phyloP scores from a whole-genome alignment of 1,140 invertebrate genomes.

The Drosophila asahinai region DNA sequence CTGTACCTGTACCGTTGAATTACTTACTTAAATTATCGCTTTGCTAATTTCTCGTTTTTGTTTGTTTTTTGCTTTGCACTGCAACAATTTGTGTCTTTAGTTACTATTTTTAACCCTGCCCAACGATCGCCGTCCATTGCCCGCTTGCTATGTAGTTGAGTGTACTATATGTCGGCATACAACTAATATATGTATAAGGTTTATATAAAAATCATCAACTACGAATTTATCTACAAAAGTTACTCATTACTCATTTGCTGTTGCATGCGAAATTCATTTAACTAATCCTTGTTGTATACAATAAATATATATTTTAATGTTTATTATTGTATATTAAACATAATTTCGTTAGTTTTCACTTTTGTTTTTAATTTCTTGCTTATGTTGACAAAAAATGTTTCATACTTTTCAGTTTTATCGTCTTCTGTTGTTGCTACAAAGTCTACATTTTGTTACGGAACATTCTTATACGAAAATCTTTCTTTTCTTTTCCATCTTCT shows the following conservation, averaged over 20 bases:
- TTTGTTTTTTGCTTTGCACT: constrained; percentile 71
- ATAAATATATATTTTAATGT: constrained; percentile 64
- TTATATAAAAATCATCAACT: constrained; percentile 80
- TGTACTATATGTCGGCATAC: constrained; percentile 47
- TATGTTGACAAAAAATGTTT: constrained; percentile 61
- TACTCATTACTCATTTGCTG: constrained; percentile 35
- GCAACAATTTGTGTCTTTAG: constrained; percentile 83
- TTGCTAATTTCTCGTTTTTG: constrained; percentile 52
- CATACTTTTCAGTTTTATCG: constrained; percentile 81
- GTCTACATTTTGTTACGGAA: constrained; percentile 82
- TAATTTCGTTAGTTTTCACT: constrained; percentile 66
- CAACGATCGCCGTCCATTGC: constrained; percentile 46
- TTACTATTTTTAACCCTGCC: constrained; percentile 80
- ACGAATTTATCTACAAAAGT: constrained; percentile 83
- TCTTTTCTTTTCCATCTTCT: constrained; percentile 12
- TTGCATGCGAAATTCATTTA: constrained; percentile 62
- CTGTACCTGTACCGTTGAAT: constrained; percentile 1
- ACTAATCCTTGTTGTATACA: constrained; percentile 70
- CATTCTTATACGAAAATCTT: constrained; percentile 77
- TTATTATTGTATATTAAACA: constrained; percentile 72
- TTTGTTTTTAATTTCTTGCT: constrained; percentile 38
- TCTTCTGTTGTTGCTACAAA: constrained; percentile 79
- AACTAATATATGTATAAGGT: constrained; percentile 60
- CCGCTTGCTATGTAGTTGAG: constrained; percentile 53
- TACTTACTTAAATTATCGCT: constrained; percentile 48